Evolutionary conservation across 2,113 vertebrate species (phyloP), one percentile per base, ranked within the genome.

Genomic region (Acanthisitta chloris): DNA sequence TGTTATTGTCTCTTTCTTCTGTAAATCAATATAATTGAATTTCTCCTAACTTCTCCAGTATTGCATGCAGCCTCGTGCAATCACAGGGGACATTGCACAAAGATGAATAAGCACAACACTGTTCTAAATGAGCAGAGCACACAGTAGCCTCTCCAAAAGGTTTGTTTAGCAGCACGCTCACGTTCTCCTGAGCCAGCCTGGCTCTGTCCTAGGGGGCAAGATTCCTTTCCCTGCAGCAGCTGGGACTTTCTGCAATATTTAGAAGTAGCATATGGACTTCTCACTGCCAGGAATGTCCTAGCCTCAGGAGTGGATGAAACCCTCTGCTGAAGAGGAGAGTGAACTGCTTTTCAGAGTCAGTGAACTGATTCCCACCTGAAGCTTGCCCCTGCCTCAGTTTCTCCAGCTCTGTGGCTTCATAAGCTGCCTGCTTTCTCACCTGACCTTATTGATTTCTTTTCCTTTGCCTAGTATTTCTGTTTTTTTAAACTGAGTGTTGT

Each of bases 11-110:
- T 93, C 71, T 78, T 95, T 93, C 81, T 92, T 89, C 90, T 42
- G 62, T 95, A 94, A 96, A 94, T 95, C 95, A 92, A 90, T 95
- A 92, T 84, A 97, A 97, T 92, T 95, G 95, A 96, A 94, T 96
- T 96, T 95, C 93, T 94, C 90, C 91, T 94, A 96, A 91, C 66
- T 88, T 91, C 83, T 73, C 81, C 57, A 52, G 90, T 46, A 87
- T 74, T 95, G 89, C 43, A 86, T 69, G 76, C 46, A 90, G 93
- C 72, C 8, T 2, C 26, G 52, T 78, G 88, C 83, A 90, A 57
- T 94, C 96, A 84, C 83, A 92, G 78, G 93, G 90, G 95, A 92
- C 71, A 26, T 5, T 94, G 94, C 93, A 91, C 84, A 64, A 62
- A 94, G 90, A 92, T 88, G 94, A 92, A 92, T 94, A 96, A 82